These are phyloP conservation scores for Polia nebulosa DNA, from an alignment of 2,888 invertebrate genomes.

Conservation along the genomic window DNA sequence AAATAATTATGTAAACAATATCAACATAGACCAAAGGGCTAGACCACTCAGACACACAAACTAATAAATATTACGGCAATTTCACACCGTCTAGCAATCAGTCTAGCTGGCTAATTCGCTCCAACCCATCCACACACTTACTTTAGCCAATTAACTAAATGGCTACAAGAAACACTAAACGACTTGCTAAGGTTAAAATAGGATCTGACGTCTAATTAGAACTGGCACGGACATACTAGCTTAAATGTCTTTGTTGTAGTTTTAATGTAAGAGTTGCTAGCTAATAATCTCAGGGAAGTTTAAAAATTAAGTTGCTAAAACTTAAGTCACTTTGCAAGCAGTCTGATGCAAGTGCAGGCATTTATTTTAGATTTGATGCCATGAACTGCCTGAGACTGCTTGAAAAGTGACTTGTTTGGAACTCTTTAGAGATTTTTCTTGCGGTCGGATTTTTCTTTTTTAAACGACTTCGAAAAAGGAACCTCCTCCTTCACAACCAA, in stretches of 20 bases:
- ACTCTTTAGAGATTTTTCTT: no score
- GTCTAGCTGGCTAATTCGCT: slow-evolving; percentile 27
- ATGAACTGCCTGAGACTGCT: no score
- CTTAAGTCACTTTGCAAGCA: no score
- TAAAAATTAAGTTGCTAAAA: neutral
- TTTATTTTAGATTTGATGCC: no score
- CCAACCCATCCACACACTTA: slow-evolving; percentile 17
- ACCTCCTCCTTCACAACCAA: no score
- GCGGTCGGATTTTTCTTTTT: no score
- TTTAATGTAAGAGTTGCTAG: neutral
- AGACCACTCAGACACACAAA: neutral
- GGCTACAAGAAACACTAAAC: slow-evolving; percentile 37
- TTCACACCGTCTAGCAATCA: slow-evolving; percentile 28
- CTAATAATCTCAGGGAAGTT: neutral
- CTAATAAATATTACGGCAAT: slow-evolving; percentile 35
- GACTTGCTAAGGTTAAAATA: slow-evolving; percentile 4
- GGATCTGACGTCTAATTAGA: slow-evolving; percentile 3
- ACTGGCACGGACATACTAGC: neutral
- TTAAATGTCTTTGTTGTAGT: slow-evolving; percentile 6
- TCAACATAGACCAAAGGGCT: neutral
- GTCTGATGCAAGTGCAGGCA: no score
- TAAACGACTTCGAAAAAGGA: no score
- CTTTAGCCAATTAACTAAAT: slow-evolving; percentile 50
- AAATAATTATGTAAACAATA: neutral
- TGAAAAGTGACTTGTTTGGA: no score